Evolutionary conservation across 2,797 vertebrate species (phyloP), one percentile per base, ranked within the genome.

Genomic region (Melanotaenia trifasciata): DNA sequence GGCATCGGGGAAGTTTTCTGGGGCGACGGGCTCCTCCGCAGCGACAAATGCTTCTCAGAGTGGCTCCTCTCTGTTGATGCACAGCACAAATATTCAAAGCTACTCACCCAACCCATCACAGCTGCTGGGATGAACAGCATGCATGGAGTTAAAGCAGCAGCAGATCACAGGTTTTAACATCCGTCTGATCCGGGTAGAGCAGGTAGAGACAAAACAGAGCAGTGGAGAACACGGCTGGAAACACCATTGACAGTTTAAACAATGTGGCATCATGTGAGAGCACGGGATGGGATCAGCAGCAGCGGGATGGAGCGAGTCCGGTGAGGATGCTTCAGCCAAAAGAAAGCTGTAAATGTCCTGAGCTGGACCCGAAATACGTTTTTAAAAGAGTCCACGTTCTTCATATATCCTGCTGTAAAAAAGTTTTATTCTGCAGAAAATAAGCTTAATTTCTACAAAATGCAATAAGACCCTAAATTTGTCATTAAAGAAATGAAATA

Each of bases 1-100:
- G 43, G 90, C 65, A 58, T 59, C 3, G 5, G 80, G 33, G 88
- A 35, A 6, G 76, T 74, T 78, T 93, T 94, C 87, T 95, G 91
- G 11, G 93, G 94, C 12, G 93, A 92, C 5, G 94, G 90, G 79
- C 85, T 95, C 88, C 94, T 95, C 62, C 92, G 67, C 66, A 94
- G 89, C 14, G 93, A 95, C 68, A 93, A 59, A 11, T 53, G 92
- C 83, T 94, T 97, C 84, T 96, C 93, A 0, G 71, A 38, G 3
- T 8, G 84, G 72, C 77, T 96, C 2, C 74, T 86, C 74, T 96
- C 96, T 98, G 92, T 0, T 1, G 74, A 56, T 0, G 22, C 0
- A 74, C 24, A 62, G 60, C 53, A 79, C 56, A 74, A 38, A 54
- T 0, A 6, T 57, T 72, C 24, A 72, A 20, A 54, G 10, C 35